Conservation (phyloP, 1,140 invertebrate genomes). For the Cotesia chilonis region DNA sequence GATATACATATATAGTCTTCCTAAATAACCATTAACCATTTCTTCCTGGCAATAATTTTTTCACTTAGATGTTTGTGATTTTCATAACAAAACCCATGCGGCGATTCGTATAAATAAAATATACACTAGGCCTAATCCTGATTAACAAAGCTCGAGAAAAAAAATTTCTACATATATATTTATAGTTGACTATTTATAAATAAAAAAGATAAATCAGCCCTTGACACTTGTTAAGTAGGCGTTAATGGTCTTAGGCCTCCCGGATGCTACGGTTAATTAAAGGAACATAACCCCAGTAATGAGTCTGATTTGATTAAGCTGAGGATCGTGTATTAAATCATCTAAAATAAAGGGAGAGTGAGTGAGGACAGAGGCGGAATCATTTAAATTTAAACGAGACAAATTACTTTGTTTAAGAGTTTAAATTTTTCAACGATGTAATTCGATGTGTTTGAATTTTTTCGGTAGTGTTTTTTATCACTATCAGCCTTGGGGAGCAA, state of each 20-base stretch:
- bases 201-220: constrained; percentile 10
- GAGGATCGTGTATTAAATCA: neutral
- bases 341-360: neutral
- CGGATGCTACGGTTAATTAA: constrained; percentile 33
- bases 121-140: neutral
- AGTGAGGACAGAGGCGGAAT: too few species aligned
- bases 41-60: too few species aligned
- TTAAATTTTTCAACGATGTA: neutral
- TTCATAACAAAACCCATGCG: too few species aligned
- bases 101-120: neutral
- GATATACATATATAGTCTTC: neutral
- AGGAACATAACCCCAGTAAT: constrained; percentile 26
- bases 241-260: constrained; percentile 19
- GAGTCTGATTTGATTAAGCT: constrained; percentile 24
- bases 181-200: neutral
- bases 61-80: too few species aligned
- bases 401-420: neutral
- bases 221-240: constrained; percentile 34
- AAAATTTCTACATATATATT: too few species aligned
- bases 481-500: too few species aligned
- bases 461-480: too few species aligned
- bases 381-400: neutral
- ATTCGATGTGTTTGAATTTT: too few species aligned
- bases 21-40: too few species aligned
- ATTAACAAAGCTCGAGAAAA: neutral